Conservation (phyloP, 2,797 vertebrate species). For the Mustela erminea region DNA sequence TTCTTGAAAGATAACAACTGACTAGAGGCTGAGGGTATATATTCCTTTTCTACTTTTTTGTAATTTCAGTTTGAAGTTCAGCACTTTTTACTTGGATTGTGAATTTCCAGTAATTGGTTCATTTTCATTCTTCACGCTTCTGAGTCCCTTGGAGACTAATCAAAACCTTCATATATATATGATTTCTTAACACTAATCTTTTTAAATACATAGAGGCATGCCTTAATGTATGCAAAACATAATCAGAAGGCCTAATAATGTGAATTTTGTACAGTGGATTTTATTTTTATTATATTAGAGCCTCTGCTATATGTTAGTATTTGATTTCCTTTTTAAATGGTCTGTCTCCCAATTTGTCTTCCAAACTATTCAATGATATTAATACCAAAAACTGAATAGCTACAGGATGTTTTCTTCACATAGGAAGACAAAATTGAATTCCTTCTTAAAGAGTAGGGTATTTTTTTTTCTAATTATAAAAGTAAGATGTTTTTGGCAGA, state of each 20-base stretch:
- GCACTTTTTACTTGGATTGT: background rate
- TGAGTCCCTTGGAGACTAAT: background rate
- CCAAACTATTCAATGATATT: background rate
- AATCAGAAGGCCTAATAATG: background rate
- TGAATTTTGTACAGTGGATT: background rate
- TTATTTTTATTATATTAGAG: slow-evolving; percentile 1
- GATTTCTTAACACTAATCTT: slow-evolving; percentile 29
- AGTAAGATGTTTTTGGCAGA: background rate
- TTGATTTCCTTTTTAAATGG: background rate
- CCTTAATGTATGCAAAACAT: background rate
- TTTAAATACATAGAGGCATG: background rate
- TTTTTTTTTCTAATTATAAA: background rate
- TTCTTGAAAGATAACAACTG: background rate
- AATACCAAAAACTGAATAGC: background rate
- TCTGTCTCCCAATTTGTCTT: background rate
- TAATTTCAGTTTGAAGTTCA: background rate
- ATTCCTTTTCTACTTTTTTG: background rate
- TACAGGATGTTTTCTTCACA: background rate
- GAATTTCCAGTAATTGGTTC: background rate
- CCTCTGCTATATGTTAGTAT: background rate
- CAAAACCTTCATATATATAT: background rate
- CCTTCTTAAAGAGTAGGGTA: background rate
- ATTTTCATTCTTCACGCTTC: background rate
- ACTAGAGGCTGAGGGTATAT: background rate
- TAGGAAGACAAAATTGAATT: background rate